Base-by-base conservation (phyloP, 2,797 vertebrate genomes). In the Microhierax caerulescens region DNA sequence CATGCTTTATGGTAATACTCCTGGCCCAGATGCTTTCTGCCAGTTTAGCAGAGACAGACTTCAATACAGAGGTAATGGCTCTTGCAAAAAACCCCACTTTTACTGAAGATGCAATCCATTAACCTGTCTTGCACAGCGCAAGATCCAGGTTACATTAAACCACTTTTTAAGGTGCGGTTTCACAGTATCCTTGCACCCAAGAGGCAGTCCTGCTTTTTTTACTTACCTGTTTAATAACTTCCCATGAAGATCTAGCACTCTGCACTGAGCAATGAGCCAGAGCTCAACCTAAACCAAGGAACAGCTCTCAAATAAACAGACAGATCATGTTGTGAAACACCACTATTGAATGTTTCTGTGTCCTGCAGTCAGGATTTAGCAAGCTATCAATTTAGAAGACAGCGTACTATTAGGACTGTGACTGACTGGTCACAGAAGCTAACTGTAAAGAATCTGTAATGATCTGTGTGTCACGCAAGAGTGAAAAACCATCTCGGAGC, bases 141-240 rank as follows among this genome's bases (percentile, higher is more conserved):
- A 21, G 45, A 91, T 7, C 14, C 28, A 73, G 3, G 23, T 65
- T 84, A 50, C 41, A 77, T 57, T 67, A 56, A 86, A n/a, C 8
- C 67, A 47, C 13, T 60, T 32, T 32, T 68, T 39, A 73, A 73
- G 41, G 18, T 57, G 45, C 25, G 59, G 23, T 79, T 90, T 85
- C 82, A 64, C 25, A 36, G 34, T n/a, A 65, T 18, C 14, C 56
- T 70, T 50, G 14, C 8, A 65, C 41, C 73, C 43, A 39, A 30
- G 24, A 54, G 14, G 19, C 4, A 68, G 63, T 57, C 47, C 64
- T 91, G 34, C 59, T 91, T 61, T 75, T 53, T 87, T 77, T 82
- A 30, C 86, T 95, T 67, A 86, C 70, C 79, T 95, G 51, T 87
- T 90, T 50, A 73, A 12, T 50, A 92, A 64, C 81, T 93, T 94